A percentile compares a stretch with the other conserved stretches of the same genome.
phyloP scores from a whole-genome alignment of 1,140 invertebrate species.

The Temnothorax longispinosus region DNA sequence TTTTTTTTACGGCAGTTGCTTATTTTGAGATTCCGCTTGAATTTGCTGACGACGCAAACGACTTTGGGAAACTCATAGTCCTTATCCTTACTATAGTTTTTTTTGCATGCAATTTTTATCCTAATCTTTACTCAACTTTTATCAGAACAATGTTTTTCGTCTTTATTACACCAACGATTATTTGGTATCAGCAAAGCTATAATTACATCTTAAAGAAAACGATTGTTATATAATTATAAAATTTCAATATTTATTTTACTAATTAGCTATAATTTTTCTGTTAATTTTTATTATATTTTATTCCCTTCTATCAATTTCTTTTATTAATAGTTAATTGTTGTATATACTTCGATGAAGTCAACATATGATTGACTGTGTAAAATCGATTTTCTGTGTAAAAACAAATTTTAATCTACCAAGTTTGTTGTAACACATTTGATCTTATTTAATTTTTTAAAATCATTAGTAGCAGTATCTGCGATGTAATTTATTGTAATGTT shows the following conservation, averaged over 20 bases:
- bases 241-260: neutral
- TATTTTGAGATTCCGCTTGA: constrained; percentile 38
- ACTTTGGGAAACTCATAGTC: constrained; percentile 21
- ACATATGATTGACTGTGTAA: neutral
- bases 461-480: neutral
- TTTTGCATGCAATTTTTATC: neutral
- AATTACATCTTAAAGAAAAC: neutral
- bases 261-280: neutral
- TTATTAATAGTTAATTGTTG: neutral
- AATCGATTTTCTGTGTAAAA: neutral
- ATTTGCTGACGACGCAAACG: constrained; percentile 35
- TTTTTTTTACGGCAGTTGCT: constrained; percentile 58
- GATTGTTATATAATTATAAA: neutral
- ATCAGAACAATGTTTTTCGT: neutral
- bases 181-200: neutral
- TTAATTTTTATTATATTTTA: neutral
- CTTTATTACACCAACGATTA: neutral
- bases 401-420: neutral
- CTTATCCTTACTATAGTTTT: neutral
- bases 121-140: constrained; percentile 4
- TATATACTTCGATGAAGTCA: neutral
- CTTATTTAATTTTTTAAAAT: neutral
- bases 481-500: neutral
- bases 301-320: neutral
- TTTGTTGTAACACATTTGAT: neutral